These are phyloP conservation scores for Atethmia centrago DNA, from an alignment of 2,888 invertebrate genomes.

Conservation along the genomic window DNA sequence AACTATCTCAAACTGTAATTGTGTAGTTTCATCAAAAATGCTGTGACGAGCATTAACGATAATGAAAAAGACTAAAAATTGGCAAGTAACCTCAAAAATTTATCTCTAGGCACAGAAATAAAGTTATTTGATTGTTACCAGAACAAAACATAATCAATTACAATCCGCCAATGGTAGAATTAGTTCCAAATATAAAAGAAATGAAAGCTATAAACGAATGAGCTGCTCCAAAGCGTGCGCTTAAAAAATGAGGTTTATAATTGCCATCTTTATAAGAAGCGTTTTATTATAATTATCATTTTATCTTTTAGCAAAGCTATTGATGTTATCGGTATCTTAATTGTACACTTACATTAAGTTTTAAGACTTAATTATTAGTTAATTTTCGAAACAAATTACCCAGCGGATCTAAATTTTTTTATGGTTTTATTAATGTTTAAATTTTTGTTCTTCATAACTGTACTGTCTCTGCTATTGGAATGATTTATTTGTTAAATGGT, in stretches of 20 bases:
- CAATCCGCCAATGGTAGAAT: constrained; percentile 19
- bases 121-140: constrained; percentile 16
- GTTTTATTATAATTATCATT: constrained; percentile 58
- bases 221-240: not conserved
- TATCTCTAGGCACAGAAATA: not conserved
- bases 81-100: constrained; percentile 7
- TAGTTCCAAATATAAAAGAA: constrained; percentile 41
- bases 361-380: constrained; percentile 58
- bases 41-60: not conserved
- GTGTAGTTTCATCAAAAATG: not conserved
- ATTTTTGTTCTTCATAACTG: constrained; percentile 17
- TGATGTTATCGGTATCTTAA: constrained; percentile 59
- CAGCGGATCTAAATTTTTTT: constrained; percentile 42
- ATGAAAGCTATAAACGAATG: constrained; percentile 22
- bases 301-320: constrained; percentile 54
- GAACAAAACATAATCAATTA: constrained; percentile 26
- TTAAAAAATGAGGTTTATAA: constrained; percentile 36
- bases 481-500: constrained; percentile 13
- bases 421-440: constrained; percentile 18
- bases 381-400: constrained; percentile 49
- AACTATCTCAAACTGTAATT: not conserved
- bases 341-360: constrained; percentile 58
- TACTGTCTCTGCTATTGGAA: not conserved
- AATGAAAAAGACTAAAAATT: not conserved
- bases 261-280: constrained; percentile 54